Conservation (phyloP, 1,140 invertebrate species). For the Drosophila lacteicornis region DNA sequence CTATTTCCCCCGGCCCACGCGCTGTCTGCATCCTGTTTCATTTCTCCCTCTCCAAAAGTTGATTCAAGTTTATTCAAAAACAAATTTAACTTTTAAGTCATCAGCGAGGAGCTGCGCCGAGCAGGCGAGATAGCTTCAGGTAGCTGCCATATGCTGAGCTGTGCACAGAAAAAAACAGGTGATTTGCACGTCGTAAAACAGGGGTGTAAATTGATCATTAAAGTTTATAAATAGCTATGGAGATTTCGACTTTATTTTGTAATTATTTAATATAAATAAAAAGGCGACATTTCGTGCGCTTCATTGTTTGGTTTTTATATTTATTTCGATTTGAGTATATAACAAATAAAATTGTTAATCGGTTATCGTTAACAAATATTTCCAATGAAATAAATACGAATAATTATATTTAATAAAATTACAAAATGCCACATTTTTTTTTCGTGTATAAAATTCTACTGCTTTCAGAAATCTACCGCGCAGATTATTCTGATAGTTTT, state of each 20-base stretch:
- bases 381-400: too few relatives aligned
- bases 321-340: too few relatives aligned
- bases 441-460: not conserved
- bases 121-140: slow-evolving; percentile 19
- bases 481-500: slow-evolving; percentile 31
- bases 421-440: not conserved
- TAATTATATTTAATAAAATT: not conserved
- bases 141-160: slow-evolving; percentile 40
- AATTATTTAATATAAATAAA: not conserved
- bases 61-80: slow-evolving; percentile 78
- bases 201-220: not conserved
- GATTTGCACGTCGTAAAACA: slow-evolving; percentile 4
- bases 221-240: not conserved
- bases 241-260: not conserved
- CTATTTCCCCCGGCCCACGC: not conserved
- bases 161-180: slow-evolving; percentile 4
- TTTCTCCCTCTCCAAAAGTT: slow-evolving; percentile 56
- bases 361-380: too few relatives aligned
- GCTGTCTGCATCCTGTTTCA: slow-evolving; percentile 20
- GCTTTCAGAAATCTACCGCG: not conserved
- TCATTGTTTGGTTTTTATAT: too few relatives aligned
- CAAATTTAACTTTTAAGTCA: slow-evolving; percentile 82
- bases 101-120: slow-evolving; percentile 45
- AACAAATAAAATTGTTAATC: too few relatives aligned
- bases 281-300: too few relatives aligned